A percentile compares a stretch with the other conserved stretches of the same genome.
Conservation (phyloP, 2,888 invertebrate species). For the Desoria tigrina region DNA sequence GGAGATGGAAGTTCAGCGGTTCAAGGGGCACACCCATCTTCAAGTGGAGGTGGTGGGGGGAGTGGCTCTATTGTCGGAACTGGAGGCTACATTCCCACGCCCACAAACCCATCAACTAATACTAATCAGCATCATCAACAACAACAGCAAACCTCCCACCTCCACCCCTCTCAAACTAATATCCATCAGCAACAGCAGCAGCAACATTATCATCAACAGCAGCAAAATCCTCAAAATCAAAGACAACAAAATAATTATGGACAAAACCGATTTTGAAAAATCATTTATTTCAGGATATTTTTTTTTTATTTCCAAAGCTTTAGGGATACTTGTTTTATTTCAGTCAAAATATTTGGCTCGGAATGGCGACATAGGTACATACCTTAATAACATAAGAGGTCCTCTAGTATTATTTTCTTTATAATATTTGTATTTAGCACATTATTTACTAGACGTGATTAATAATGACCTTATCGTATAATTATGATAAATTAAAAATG, state of each 20-base stretch:
- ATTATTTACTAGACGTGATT: no score
- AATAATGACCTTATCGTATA: no score
- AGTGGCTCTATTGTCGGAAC: not conserved
- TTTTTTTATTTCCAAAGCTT: no score
- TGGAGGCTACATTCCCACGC: conserved; percentile 7
- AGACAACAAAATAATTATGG: conserved; percentile 46
- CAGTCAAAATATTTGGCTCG: no score
- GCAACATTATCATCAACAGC: conserved; percentile 56
- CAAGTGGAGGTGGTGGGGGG: not conserved
- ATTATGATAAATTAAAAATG: no score
- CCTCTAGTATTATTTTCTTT: no score
- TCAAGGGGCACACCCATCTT: not conserved
- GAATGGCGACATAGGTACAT: no score
- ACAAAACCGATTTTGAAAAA: conserved; percentile 26
- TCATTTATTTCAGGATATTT: no score
- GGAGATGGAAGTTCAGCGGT: not conserved
- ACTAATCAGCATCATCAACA: conserved; percentile 32
- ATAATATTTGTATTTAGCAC: no score
- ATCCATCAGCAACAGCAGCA: conserved; percentile 55
- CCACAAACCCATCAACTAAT: conserved; percentile 25
- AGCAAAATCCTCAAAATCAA: conserved; percentile 52
- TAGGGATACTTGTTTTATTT: no score
- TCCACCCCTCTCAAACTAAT: conserved; percentile 34
- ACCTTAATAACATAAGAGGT: no score
- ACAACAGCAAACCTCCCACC: conserved; percentile 26